Evolutionary conservation across 2,888 invertebrate species (phyloP), one percentile per base, ranked within the genome.

Genomic region (Drosophila aldrichi): DNA sequence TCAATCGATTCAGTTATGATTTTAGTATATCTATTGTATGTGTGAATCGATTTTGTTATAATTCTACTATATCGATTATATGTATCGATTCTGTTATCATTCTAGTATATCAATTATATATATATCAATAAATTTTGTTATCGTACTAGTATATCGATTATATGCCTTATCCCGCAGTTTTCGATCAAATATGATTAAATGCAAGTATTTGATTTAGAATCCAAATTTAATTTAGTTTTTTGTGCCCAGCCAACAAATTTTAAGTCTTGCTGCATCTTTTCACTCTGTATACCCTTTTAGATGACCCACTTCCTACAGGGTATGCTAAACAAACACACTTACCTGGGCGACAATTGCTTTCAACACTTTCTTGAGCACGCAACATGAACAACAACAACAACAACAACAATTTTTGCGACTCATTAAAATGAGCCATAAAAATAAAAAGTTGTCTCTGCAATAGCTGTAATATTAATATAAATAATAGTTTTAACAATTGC

Each of bases 301-400:
- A 7, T 7, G n/a, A 9, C 25, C 12, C 38, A n/a, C n/a, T 25
- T 25, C 25, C 25, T 10, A 48, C 36, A 48, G 38, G 58, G 58
- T 48, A 58, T 48, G 16, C 25, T 48, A 59, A 62, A 40, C 34
- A 65, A 46, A 44, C 29, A 59, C 32, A 73, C 38, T 46, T 44
- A 40, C 41, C 57, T 48, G 22, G 54, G 56, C 22, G 74, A 66
- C 66, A 57, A 67, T 25, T 48, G 73, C 81, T 81, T 82, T 85
- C 83, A 85, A 85, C 86, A 83, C 83, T 83, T 85, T 85, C 76
- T 79, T 76, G 55, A 46, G 48, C 83, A 81, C 81, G 81, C 85
- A 69, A 66, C 63, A 75, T 7, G 2, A 40, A 71, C 49, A 40
- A 40, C 41, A 67, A 61, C 44, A 74, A 68, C 57, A 68, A 66